A percentile compares a stretch with the other conserved stretches of the same genome.
These are phyloP conservation scores for Larimichthys crocea DNA, from an alignment of 2,113 vertebrate genomes.

Conservation along the genomic window DNA sequence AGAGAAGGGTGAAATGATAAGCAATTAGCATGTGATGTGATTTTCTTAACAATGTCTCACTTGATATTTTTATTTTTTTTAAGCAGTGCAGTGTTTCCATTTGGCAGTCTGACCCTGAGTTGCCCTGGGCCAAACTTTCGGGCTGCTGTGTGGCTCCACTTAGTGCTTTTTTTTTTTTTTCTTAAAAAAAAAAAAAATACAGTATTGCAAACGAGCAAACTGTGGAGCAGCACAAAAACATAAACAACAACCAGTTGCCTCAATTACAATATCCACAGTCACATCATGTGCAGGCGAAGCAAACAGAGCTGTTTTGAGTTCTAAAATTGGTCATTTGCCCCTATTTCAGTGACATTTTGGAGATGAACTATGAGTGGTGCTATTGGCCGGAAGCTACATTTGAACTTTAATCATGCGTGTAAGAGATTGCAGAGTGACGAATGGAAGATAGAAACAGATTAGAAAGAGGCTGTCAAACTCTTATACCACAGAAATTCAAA, in stretches of 20 bases:
- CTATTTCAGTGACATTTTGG: conserved; percentile 53
- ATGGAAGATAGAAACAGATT: background rate
- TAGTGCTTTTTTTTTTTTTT: conserved; percentile 3
- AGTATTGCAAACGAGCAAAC: conserved; percentile 39
- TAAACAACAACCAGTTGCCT: conserved; percentile 56
- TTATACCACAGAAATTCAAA: background rate
- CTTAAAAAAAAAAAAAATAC: background rate
- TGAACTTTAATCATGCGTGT: conserved; percentile 3
- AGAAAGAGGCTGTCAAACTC: background rate
- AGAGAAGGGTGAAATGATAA: conserved; percentile 45
- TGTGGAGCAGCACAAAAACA: conserved; percentile 43
- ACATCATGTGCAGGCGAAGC: background rate
- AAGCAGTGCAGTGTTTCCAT: conserved; percentile 5
- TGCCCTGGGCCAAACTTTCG: conserved; percentile 34
- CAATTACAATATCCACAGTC: conserved; percentile 26
- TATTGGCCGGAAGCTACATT: background rate
- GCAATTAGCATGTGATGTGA: conserved; percentile 44
- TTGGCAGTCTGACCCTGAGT: conserved; percentile 26
- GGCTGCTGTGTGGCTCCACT: conserved; percentile 5
- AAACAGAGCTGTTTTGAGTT: conserved; percentile 14
- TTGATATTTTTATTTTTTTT: conserved; percentile 21
- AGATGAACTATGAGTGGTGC: conserved; percentile 12
- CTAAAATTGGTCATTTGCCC: conserved; percentile 46
- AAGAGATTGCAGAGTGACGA: background rate
- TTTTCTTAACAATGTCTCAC: conserved; percentile 27